These are phyloP conservation scores for Sycophaga agraensis DNA, from an alignment of 1,140 invertebrate species.

Conservation along the genomic window DNA sequence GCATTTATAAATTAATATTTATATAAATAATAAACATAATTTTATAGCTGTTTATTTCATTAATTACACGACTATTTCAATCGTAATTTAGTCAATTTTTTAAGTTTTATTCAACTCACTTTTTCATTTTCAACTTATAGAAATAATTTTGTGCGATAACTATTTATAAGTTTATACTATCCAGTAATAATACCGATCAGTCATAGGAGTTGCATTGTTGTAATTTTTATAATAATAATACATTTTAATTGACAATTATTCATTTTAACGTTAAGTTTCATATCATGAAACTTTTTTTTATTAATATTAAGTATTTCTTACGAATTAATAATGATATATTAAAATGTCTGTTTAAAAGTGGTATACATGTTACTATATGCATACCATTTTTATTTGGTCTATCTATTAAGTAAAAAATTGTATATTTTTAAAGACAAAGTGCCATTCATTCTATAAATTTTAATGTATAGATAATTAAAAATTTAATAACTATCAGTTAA, in stretches of 20 bases:
- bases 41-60: background rate
- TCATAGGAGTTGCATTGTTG: no score
- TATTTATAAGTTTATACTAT: background rate
- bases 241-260: no score
- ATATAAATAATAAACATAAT: background rate
- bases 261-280: no score
- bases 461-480: background rate
- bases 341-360: no score
- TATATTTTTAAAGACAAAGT: background rate
- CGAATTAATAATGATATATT: no score
- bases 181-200: background rate
- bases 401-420: no score
- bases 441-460: background rate
- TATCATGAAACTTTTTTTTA: no score
- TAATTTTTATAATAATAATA: no score
- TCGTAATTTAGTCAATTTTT: background rate
- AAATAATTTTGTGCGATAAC: background rate
- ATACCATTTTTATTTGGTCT: no score
- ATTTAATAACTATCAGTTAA: background rate
- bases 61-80: background rate
- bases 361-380: no score
- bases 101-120: background rate
- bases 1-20: background rate
- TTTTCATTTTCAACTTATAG: background rate
- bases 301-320: no score